These are phyloP conservation scores for Passerina amoena DNA, from an alignment of 2,113 vertebrate species.

Conservation along the genomic window DNA sequence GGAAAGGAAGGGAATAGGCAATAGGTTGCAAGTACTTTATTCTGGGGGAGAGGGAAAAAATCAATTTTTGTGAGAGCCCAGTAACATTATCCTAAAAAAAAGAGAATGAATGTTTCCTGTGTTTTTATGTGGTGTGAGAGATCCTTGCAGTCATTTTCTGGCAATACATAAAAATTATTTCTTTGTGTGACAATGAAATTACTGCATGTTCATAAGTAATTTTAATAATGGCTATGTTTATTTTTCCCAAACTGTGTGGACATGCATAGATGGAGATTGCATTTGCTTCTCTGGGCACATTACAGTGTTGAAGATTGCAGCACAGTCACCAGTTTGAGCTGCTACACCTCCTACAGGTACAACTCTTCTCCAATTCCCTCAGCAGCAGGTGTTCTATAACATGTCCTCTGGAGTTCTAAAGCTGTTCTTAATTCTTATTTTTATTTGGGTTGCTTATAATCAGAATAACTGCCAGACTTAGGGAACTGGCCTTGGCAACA, in stretches of 20 bases:
- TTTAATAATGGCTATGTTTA: not conserved
- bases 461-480: not conserved
- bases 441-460: not conserved
- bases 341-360: not conserved
- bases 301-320: not conserved
- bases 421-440: not conserved
- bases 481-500: not conserved
- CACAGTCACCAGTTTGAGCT: not conserved
- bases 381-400: not conserved
- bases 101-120: not conserved
- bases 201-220: not conserved
- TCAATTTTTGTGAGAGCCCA: constrained; percentile 23
- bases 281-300: not conserved
- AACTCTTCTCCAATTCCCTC: not conserved
- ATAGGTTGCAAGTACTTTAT: not conserved
- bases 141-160: constrained; percentile 3
- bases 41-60: not conserved
- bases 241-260: not conserved
- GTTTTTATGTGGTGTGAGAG: not conserved
- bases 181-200: constrained; percentile 1
- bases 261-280: not conserved
- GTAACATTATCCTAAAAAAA: constrained; percentile 43
- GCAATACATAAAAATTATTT: constrained; percentile 3
- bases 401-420: not conserved
- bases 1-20: not conserved